These are phyloP conservation scores for Eilema caniola DNA, from an alignment of 2,888 invertebrate species.

Conservation along the genomic window DNA sequence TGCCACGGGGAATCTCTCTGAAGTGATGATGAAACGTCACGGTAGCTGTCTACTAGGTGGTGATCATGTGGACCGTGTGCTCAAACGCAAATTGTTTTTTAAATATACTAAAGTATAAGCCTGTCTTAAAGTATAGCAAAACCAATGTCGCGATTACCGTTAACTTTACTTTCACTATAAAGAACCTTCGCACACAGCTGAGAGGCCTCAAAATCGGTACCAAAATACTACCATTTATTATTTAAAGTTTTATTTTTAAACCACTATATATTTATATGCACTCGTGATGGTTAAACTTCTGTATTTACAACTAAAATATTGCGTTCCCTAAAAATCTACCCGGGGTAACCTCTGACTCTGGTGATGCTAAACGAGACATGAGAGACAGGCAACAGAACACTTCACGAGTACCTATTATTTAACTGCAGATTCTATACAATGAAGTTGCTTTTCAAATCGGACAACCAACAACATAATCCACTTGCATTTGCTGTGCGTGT, in stretches of 20 bases:
- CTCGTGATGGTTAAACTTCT: no score
- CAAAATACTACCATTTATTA: neutral
- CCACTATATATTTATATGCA: neutral
- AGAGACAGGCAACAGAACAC: no score
- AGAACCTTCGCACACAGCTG: neutral
- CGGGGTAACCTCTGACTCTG: no score
- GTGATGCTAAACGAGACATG: no score
- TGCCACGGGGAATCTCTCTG: no score
- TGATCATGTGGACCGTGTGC: neutral
- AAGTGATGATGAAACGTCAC: neutral
- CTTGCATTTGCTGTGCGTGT: no score
- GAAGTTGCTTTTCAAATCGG: no score
- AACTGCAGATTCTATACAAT: no score
- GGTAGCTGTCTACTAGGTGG: neutral
- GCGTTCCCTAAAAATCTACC: no score
- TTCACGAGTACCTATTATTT: no score
- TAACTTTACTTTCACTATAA: slow-evolving; percentile 17
- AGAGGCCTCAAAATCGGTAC: neutral
- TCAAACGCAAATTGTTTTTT: neutral
- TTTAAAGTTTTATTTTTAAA: neutral
- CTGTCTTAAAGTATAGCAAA: slow-evolving; percentile 4
- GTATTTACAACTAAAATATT: no score
- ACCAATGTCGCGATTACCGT: slow-evolving; percentile 1
- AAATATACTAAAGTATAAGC: neutral
- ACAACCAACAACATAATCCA: no score